phyloP scores from a whole-genome alignment of 2,888 invertebrate genomes.

The Melinopterus prodromus region DNA sequence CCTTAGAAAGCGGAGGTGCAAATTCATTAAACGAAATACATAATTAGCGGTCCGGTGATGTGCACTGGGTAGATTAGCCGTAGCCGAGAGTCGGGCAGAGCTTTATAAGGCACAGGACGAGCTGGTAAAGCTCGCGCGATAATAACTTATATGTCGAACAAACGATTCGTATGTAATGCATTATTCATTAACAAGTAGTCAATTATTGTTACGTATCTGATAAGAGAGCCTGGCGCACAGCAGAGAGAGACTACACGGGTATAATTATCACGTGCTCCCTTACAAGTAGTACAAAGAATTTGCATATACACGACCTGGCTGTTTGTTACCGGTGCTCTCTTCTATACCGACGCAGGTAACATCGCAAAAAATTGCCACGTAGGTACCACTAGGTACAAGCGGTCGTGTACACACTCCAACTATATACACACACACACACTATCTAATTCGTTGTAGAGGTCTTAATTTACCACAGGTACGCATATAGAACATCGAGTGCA shows the following conservation, averaged over 20 bases:
- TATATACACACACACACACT: neutral
- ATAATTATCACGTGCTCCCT: slow-evolving; percentile 35
- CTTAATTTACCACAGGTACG: neutral
- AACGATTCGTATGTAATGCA: slow-evolving; percentile 22
- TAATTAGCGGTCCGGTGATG: slow-evolving; percentile 10
- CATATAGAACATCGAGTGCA: slow-evolving; percentile 38
- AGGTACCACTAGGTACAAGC: neutral
- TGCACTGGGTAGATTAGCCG: slow-evolving; percentile 11
- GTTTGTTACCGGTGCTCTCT: slow-evolving; percentile 26
- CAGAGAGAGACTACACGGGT: slow-evolving; percentile 18
- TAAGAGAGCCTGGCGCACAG: slow-evolving; percentile 23
- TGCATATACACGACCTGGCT: slow-evolving; percentile 38
- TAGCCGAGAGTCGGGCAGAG: slow-evolving; percentile 13
- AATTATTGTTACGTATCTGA: slow-evolving; percentile 33
- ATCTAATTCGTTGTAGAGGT: neutral
- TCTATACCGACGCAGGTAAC: slow-evolving; percentile 4
- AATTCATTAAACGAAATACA: slow-evolving; percentile 21
- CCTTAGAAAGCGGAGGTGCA: slow-evolving; percentile 10
- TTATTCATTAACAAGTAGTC: slow-evolving; percentile 31
- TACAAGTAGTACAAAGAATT: slow-evolving; percentile 35
- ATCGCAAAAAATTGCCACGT: neutral
- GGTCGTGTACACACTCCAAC: neutral
- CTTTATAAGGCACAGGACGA: slow-evolving; percentile 7
- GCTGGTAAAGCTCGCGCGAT: slow-evolving; percentile 16
- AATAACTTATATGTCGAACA: slow-evolving; percentile 23